Conservation (phyloP, 2,888 invertebrate species). For the Tupiocoris notatus region DNA sequence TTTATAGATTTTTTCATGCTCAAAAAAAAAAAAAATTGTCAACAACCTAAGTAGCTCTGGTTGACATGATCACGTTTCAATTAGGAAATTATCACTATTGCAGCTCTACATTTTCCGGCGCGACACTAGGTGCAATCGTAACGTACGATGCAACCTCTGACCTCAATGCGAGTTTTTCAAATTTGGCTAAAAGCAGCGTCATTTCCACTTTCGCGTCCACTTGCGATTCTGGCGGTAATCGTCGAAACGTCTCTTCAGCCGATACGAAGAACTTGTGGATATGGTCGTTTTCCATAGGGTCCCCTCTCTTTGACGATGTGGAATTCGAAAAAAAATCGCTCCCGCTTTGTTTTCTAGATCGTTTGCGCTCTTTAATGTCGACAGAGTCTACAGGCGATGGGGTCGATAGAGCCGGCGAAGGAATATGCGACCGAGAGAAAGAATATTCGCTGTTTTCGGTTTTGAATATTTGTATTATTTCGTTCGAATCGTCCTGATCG, state of each 20-base stretch:
- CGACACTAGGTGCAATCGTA: too few relatives aligned
- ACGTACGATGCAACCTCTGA: background rate
- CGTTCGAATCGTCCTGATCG: background rate
- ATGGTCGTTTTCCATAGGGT: background rate
- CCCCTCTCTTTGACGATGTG: background rate
- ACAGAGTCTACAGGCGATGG: background rate
- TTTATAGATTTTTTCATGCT: too few relatives aligned
- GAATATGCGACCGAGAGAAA: background rate
- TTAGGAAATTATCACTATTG: too few relatives aligned
- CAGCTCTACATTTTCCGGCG: too few relatives aligned
- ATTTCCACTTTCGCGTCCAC: background rate
- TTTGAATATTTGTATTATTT: background rate
- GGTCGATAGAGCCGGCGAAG: background rate
- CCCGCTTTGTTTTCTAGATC: background rate
- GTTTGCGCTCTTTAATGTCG: background rate
- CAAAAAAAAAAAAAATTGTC: too few relatives aligned
- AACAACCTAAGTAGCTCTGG: too few relatives aligned
- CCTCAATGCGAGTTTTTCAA: background rate
- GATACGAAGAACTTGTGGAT: background rate
- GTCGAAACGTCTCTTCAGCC: background rate
- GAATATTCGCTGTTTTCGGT: background rate
- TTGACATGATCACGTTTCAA: too few relatives aligned
- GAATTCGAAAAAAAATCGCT: background rate
- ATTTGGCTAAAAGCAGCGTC: background rate
- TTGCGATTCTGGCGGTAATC: background rate